Base-by-base conservation (phyloP, 2,113 vertebrate species). In the Corydoras sp. region DNA sequence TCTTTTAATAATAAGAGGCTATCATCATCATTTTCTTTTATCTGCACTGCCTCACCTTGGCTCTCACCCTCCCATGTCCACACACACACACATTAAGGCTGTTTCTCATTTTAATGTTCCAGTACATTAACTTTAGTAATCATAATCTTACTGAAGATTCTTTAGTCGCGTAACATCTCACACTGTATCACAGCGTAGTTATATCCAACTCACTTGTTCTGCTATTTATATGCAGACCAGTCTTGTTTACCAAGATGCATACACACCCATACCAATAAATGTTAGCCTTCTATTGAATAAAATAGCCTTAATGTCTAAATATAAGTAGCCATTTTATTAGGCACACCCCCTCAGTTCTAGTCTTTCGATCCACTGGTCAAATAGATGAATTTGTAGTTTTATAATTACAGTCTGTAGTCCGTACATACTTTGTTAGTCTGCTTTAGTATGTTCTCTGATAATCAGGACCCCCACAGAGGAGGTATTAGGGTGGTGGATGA, bases 71-170 rank as follows among this genome's bases (percentile, higher is more conserved):
- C 62, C 15, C 56, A 65, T 66, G 29, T 61, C 29, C 62, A 58
- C 55, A 50, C 58, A 63, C 58, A 63, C 18, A 24, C 24, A 53
- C 63, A 58, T 12, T 53, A 53, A 18, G 60, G 3, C 11, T 75
- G 55, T 80, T 74, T 72, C 69, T 69, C 69, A 65, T 10, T 72
- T 62, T 61, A 32, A 71, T 51, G n/a, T 67, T 77, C 75, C 55
- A 65, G 59, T 59, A 58, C 50, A 53, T 68, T 56, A 64, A 53
- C 72, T 48, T 65, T 32, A 10, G 59, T 51, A 60, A 58, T 48
- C 62, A 65, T 4, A 54, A 9, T 63, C 15, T 50, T 76, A 49
- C 43, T 58, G 9, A 71, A 73, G n/a, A 43, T 65, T 56, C 15
- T 12, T 3, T 1, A 49, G 65, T 74, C 48, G 70, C 54, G 61